These are phyloP conservation scores for Metaphire vulgaris DNA, from an alignment of 1,140 invertebrate species.

Conservation along the genomic window DNA sequence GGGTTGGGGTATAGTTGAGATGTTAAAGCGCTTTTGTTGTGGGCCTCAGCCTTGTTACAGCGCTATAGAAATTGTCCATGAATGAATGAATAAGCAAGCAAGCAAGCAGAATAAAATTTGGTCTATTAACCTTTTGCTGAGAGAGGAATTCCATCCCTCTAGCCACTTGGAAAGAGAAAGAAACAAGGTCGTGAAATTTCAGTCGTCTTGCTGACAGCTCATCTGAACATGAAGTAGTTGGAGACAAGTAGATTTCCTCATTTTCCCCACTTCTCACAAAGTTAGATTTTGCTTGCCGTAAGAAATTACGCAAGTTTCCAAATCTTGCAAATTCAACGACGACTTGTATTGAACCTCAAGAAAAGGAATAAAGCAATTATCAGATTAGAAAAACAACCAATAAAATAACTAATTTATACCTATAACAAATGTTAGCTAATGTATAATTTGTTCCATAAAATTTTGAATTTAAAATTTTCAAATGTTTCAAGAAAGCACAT, in stretches of 20 bases:
- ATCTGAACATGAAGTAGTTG: not conserved
- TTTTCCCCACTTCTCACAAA: not conserved
- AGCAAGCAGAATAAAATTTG: no score
- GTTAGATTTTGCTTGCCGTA: constrained; percentile 57
- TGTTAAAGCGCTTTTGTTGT: no score
- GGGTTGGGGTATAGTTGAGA: no score
- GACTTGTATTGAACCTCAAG: constrained; percentile 68
- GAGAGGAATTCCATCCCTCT: constrained; percentile 95
- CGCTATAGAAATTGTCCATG: no score
- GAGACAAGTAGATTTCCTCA: not conserved
- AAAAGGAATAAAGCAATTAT: not conserved
- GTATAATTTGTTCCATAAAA: no score
- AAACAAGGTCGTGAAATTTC: constrained; percentile 62
- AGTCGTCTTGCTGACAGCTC: not conserved
- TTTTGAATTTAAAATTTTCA: no score
- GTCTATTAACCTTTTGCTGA: constrained; percentile 81
- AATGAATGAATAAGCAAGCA: no score
- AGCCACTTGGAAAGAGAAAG: constrained; percentile 78
- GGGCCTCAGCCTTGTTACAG: no score
- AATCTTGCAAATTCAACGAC: constrained; percentile 87
- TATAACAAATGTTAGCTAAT: no score
- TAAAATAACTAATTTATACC: no score
- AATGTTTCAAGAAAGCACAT: no score
- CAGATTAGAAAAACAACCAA: no score
- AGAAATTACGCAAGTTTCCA: constrained; percentile 85